Conservation (phyloP, 2,113 vertebrate species). For the Chloropsis cyanopogon region DNA sequence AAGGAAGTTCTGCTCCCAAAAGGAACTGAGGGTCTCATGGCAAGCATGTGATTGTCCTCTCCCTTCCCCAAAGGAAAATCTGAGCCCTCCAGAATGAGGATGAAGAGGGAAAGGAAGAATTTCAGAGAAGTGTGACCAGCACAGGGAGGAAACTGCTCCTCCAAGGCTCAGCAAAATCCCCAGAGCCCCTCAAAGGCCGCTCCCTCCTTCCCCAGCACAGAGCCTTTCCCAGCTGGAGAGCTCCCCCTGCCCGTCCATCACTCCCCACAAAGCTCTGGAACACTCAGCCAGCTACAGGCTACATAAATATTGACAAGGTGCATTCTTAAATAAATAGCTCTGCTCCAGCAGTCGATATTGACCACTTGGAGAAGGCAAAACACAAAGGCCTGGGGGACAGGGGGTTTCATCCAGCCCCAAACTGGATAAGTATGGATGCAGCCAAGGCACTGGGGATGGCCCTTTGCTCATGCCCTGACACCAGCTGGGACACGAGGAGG, state of each 20-base stretch:
- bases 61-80: not conserved
- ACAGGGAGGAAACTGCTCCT: not conserved
- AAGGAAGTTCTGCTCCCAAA: not conserved
- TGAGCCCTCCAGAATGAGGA: not conserved
- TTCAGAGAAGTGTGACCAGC: not conserved
- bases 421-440: rapidly evolving
- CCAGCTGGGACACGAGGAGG: not conserved
- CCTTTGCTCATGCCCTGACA: not conserved
- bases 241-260: not conserved
- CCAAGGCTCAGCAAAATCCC: not conserved
- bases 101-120: not conserved
- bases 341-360: not conserved
- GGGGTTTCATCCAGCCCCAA: not conserved
- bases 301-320: not conserved
- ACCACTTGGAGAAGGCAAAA: not conserved
- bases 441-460: rapidly evolving
- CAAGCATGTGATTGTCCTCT: not conserved
- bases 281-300: not conserved
- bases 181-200: not conserved
- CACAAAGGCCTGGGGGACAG: not conserved
- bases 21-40: not conserved
- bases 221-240: not conserved
- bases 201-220: not conserved
- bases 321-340: not conserved
- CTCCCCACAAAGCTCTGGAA: not conserved